These are phyloP conservation scores for Tyto alba DNA, from an alignment of 2,113 vertebrate genomes.

Conservation along the genomic window DNA sequence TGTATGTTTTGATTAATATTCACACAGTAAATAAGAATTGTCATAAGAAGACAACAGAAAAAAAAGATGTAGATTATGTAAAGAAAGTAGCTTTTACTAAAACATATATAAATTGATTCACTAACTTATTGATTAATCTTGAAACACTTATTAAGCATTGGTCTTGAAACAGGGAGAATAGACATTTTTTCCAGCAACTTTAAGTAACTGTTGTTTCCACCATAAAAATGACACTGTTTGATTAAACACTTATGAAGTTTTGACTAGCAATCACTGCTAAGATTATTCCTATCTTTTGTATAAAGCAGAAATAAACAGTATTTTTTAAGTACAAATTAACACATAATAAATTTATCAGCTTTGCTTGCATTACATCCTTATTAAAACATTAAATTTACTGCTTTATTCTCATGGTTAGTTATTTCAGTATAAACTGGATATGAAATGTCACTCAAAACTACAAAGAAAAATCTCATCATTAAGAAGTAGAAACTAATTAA, in stretches of 20 bases:
- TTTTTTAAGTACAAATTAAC: neutral
- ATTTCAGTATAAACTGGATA: constrained; percentile 45
- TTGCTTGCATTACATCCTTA: neutral
- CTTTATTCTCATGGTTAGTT: constrained; percentile 7
- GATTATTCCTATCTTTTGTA: neutral
- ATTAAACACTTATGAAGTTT: neutral
- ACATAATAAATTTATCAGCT: neutral
- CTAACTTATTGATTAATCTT: neutral
- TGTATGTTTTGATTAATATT: neutral
- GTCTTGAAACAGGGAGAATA: neutral
- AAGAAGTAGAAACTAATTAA: constrained; percentile 64
- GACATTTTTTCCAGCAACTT: neutral
- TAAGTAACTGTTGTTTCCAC: neutral
- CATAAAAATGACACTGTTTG: neutral
- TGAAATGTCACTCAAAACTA: constrained; percentile 28
- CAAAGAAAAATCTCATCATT: constrained; percentile 44
- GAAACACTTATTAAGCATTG: neutral
- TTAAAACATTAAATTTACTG: constrained; percentile 18
- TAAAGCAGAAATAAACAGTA: neutral
- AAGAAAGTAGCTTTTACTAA: neutral
- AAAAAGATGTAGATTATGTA: neutral
- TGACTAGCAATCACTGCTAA: neutral
- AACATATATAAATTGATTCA: neutral
- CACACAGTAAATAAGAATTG: neutral
- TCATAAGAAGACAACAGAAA: neutral